Conservation (phyloP, 2,797 vertebrate genomes). For the Myripristis jacobus region DNA sequence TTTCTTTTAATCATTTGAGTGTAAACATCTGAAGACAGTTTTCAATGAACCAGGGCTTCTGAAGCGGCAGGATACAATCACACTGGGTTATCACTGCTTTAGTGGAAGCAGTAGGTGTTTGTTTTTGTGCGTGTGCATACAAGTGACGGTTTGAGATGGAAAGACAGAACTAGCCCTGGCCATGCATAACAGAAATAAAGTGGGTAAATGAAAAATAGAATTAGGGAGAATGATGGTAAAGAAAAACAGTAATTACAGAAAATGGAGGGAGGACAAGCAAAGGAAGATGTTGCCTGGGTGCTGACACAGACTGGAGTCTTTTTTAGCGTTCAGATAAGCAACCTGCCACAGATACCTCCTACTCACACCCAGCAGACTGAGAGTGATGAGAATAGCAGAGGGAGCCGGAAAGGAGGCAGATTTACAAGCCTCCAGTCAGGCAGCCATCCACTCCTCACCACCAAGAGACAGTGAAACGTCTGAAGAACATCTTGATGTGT, state of each 20-base stretch:
- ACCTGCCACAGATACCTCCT: constrained; percentile 7
- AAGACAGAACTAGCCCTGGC: not conserved
- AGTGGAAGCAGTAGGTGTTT: constrained; percentile 4
- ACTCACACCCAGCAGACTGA: not conserved
- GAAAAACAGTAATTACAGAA: not conserved
- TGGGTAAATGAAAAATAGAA: not conserved
- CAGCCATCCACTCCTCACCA: too few relatives aligned
- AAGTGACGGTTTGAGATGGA: not conserved
- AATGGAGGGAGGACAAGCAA: not conserved
- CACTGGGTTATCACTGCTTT: not conserved
- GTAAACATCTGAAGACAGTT: not conserved
- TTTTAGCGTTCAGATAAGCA: not conserved
- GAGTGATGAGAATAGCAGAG: constrained; percentile 10
- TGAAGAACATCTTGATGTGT: too few relatives aligned
- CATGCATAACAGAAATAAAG: not conserved
- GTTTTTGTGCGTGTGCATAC: not conserved
- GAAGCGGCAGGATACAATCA: not conserved
- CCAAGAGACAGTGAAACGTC: too few relatives aligned
- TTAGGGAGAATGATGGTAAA: not conserved
- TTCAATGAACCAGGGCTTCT: not conserved
- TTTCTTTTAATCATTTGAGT: not conserved
- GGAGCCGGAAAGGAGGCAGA: not conserved
- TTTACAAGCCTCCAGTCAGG: constrained; percentile 3
- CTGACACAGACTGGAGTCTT: not conserved
- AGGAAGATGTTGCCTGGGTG: not conserved